A percentile compares a stretch with the other conserved stretches of the same genome.
These are phyloP conservation scores for Gambusia affinis DNA, from an alignment of 2,113 vertebrate genomes.

Conservation along the genomic window DNA sequence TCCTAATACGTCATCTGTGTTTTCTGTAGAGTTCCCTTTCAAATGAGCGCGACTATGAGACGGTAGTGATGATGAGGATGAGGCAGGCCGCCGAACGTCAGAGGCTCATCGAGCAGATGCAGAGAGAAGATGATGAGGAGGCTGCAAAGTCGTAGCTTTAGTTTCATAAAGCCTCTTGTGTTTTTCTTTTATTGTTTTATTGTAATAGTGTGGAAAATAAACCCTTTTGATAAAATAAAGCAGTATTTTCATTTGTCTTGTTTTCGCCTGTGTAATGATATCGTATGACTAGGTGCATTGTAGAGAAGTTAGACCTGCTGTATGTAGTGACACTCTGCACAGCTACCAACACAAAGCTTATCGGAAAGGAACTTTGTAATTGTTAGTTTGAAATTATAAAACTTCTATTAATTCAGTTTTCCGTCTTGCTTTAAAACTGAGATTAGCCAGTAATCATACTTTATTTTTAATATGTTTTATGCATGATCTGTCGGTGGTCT, in stretches of 20 bases:
- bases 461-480: too few species aligned
- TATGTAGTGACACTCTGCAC: not conserved
- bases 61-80: slow-evolving; percentile 96
- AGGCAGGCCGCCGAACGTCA: slow-evolving; percentile 94
- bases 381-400: not conserved
- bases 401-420: too few species aligned
- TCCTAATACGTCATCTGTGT: not conserved
- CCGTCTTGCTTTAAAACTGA: too few species aligned
- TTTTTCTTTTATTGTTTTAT: slow-evolving; percentile 30
- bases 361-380: not conserved
- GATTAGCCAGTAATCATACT: too few species aligned
- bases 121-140: slow-evolving; percentile 85
- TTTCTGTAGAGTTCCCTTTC: slow-evolving; percentile 79
- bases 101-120: slow-evolving; percentile 89
- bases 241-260: slow-evolving; percentile 9
- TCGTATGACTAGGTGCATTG: not conserved
- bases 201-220: slow-evolving; percentile 47
- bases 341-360: not conserved
- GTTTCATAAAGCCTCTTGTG: slow-evolving; percentile 61
- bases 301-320: not conserved
- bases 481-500: too few species aligned
- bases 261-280: not conserved
- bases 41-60: slow-evolving; percentile 92
- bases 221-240: slow-evolving; percentile 28
- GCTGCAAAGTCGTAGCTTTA: slow-evolving; percentile 71